A percentile compares a stretch with the other conserved stretches of the same genome.
Evolutionary conservation across 2,113 vertebrate genomes (phyloP).

Genomic region (Sisor rabdophorus): DNA sequence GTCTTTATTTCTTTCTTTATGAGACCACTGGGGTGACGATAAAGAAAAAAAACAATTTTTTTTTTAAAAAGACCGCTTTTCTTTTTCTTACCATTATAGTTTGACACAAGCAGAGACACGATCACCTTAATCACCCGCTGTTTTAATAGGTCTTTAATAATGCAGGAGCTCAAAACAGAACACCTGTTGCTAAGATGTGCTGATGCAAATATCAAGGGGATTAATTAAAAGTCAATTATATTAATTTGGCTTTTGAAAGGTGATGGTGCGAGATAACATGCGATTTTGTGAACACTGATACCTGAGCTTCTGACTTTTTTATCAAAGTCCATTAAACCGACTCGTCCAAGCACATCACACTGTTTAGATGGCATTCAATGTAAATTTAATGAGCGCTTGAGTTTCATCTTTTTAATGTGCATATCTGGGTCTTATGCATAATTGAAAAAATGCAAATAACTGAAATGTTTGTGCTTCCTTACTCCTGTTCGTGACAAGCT

Average conservation of each 20-base stretch:
- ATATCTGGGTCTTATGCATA: slow-evolving; percentile 69
- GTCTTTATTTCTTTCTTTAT: background rate
- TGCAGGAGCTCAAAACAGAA: slow-evolving; percentile 74
- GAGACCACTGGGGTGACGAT: background rate
- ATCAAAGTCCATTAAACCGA: slow-evolving; percentile 62
- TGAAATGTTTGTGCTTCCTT: slow-evolving; percentile 57
- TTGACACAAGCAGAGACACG: slow-evolving; percentile 57
- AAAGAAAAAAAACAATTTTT: slow-evolving; percentile 34
- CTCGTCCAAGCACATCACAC: slow-evolving; percentile 41
- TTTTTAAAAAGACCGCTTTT: slow-evolving; percentile 38
- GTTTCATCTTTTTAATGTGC: slow-evolving; percentile 65
- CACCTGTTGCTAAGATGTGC: slow-evolving; percentile 80
- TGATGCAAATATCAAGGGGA: slow-evolving; percentile 88
- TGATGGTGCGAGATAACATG: slow-evolving; percentile 74
- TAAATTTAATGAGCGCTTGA: slow-evolving; percentile 64
- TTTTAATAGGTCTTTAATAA: slow-evolving; percentile 74
- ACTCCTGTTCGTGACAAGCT: slow-evolving; percentile 25
- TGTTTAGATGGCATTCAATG: slow-evolving; percentile 69
- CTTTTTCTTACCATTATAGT: slow-evolving; percentile 59
- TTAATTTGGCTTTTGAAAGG: slow-evolving; percentile 79
- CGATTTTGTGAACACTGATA: slow-evolving; percentile 55
- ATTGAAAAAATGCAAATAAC: slow-evolving; percentile 70
- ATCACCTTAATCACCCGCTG: slow-evolving; percentile 65
- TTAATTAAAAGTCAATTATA: slow-evolving; percentile 94
- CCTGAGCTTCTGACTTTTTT: slow-evolving; percentile 56